Evolutionary conservation across 1,140 invertebrate species (phyloP), one percentile per base, ranked within the genome.

Genomic region (Lepidurus arcticus): DNA sequence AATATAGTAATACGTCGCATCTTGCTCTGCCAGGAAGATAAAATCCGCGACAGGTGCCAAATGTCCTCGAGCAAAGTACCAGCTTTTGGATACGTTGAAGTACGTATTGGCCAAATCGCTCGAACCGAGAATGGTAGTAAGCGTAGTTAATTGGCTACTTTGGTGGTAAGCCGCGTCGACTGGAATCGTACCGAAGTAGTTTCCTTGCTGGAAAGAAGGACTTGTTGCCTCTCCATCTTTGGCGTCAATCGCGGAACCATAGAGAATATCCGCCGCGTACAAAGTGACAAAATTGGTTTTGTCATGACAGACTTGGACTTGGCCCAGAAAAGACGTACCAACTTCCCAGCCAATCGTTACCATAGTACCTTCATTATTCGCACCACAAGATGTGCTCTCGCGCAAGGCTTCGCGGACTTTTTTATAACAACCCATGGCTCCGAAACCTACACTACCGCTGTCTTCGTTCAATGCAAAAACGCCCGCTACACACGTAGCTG

Each of bases 1-100:
- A 21, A 80, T 78, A 75, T 82, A 82, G 53, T 82, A 81, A 75
- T 82, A 83, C 6, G 82, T 83, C 10, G 80, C 81, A 73, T 81
- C 80, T 65, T 82, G 82, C 65, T 81, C 78, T 13, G 77, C 34
- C 45, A 80, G 78, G 45, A 80, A 77, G 21, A 82, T 75, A 44
- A 83, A 83, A 79, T 81, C 82, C 2, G 80, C 81, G 44, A 82
- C 82, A 16, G 82, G 82, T 7, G 82, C 76, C 43, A 83, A 75
- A 77, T 83, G 82, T 1, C 82, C 82, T 42, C 79, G 26, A 24
- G 82, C 81, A 42, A 82, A 80, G 77, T 79, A 82, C n/a, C 76
- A 76, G 74, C 75, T 78, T 11, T 78, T 76, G 1, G 73, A 44
- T 13, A 75, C 65, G 44, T 78, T 73, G 10, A 77, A 45, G n/a